Evolutionary conservation across 2,113 vertebrate species (phyloP).

Genomic region (Cryptomyrus ogoouensis): DNA sequence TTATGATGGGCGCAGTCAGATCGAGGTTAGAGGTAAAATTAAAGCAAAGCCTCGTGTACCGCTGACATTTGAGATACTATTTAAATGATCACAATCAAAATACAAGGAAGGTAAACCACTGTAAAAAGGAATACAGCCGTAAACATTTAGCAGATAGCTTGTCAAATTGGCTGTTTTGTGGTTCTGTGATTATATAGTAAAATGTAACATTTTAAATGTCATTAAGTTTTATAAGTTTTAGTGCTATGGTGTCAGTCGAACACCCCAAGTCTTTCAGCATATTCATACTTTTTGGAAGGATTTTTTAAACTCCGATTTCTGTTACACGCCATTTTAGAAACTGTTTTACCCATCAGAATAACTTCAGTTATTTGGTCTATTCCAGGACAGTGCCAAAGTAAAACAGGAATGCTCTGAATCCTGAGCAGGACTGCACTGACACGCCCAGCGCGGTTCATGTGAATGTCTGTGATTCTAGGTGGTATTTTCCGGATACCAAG

Average conservation of each 20-base stretch:
- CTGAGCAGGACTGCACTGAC: background rate
- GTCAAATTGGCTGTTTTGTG: background rate
- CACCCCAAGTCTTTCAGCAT: background rate
- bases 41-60: background rate
- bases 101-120: background rate
- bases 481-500: slow-evolving; percentile 82
- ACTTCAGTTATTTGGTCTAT: background rate
- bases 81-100: background rate
- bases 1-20: background rate
- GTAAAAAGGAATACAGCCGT: background rate
- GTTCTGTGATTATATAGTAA: background rate
- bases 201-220: background rate
- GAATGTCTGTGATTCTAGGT: slow-evolving; percentile 57
- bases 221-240: background rate
- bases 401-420: background rate
- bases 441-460: background rate
- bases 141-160: background rate
- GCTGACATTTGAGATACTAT: background rate
- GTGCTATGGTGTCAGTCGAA: background rate
- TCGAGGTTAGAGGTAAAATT: background rate
- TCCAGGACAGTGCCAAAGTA: background rate
- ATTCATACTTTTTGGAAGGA: background rate
- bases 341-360: background rate
- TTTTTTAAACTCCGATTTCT: background rate
- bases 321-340: background rate